Conservation (phyloP, 2,113 vertebrate species). For the Tympanuchus pallidicinctus region DNA sequence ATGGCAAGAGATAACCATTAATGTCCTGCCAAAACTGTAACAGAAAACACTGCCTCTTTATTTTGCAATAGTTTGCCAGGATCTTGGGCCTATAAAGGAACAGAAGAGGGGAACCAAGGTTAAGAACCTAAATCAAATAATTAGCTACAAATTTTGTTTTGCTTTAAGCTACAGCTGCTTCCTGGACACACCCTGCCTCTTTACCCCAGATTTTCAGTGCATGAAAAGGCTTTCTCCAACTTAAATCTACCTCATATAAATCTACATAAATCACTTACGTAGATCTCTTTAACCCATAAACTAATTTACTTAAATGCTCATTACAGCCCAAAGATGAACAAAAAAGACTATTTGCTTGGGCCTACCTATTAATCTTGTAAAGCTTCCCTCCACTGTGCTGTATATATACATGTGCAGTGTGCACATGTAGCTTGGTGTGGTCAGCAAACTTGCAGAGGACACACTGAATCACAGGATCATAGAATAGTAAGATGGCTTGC, state of each 20-base stretch:
- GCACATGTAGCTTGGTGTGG: too few relatives aligned
- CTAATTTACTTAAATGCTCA: neutral
- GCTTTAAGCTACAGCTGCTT: neutral
- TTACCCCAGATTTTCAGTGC: neutral
- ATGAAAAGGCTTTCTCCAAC: neutral
- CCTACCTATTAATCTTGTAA: too few relatives aligned
- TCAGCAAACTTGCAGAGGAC: too few relatives aligned
- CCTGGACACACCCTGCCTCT: neutral
- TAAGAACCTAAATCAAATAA: neutral
- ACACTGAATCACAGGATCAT: neutral
- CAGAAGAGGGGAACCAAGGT: neutral
- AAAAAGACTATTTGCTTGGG: neutral
- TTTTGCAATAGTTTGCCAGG: neutral
- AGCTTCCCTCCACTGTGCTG: too few relatives aligned
- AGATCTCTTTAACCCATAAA: neutral
- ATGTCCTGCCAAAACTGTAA: neutral
- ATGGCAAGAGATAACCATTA: neutral
- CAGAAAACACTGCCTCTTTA: neutral
- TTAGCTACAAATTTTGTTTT: neutral
- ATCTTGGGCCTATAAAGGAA: neutral
- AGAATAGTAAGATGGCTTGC: neutral
- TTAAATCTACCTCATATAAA: neutral
- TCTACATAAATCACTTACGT: neutral
- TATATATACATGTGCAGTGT: too few relatives aligned
- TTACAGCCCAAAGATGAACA: neutral